Base-by-base conservation (phyloP, 1,140 invertebrate genomes). In the Drosophila sulfurigaster region DNA sequence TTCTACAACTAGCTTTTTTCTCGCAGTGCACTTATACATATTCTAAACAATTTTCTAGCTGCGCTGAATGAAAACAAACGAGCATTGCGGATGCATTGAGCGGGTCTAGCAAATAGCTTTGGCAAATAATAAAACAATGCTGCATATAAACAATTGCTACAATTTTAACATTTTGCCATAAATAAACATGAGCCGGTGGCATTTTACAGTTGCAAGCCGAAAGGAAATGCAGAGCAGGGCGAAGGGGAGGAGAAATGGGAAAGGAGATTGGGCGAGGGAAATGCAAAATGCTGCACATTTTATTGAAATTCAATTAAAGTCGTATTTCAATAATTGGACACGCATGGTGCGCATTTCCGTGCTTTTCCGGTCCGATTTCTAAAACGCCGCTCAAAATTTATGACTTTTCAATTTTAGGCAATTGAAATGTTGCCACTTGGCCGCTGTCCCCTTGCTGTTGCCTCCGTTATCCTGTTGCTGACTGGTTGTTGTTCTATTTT, bases 221-320 rank as follows among this genome's bases (percentile, higher is more conserved):
- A 41, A 48, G 57, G 52, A 67, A 78, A 71, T 80, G 78, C 64
- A 15, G 8, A 25, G 59, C 7, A 11, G 49, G n/a, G 11, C 1
- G 1, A 30, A 38, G 6, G 28, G 4, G 6, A 13, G 30, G 8
- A 1, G n/a, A 8, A 3, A 25, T 25, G 20, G 20, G 20, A 25
- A 25, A 25, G 20, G 20, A 20, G 20, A 25, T 25, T 25, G 20
- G 32, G 52, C 5, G 13, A 38, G 32, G 69, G 58, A 67, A 79
- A 75, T 80, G 76, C 83, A 78, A 83, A 87, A 88, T 80, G 67
- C 67, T 85, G 65, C 75, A 86, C 81, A 88, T 88, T 88, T 88
- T 88, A 88, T 88, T 88, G 86, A 88, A 88, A 88, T 88, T 89
- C 85, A 88, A 90, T 88, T 88, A 88, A 88, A 88, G 85, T 86